Evolutionary conservation across 2,888 invertebrate species (phyloP).

Genomic region (Sthenelais limicola): DNA sequence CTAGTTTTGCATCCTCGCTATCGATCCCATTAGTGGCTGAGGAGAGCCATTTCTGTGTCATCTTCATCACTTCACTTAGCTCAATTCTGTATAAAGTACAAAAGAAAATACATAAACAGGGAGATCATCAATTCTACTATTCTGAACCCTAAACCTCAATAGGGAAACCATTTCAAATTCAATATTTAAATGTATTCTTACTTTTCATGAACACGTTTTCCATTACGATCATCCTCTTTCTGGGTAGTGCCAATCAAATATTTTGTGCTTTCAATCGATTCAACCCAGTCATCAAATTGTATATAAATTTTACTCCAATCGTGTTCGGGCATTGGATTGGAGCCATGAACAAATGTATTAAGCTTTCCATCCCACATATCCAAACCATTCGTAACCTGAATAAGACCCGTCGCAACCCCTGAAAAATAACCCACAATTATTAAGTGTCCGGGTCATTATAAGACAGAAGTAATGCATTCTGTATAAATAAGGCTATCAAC

Average conservation of each 20-base stretch:
- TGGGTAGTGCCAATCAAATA: slow-evolving; percentile 64
- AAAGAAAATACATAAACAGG: not conserved
- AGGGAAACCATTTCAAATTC: not conserved
- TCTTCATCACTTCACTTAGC: slow-evolving; percentile 61
- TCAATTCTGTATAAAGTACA: slow-evolving; percentile 65
- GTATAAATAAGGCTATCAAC: too few species aligned
- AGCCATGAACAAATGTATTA: slow-evolving; percentile 53
- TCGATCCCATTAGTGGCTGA: slow-evolving; percentile 69
- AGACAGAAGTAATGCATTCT: too few species aligned
- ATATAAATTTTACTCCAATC: slow-evolving; percentile 68
- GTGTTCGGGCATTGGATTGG: slow-evolving; percentile 60
- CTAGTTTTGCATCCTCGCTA: slow-evolving; percentile 70
- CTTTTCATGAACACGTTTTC: slow-evolving; percentile 43
- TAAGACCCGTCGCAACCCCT: slow-evolving; percentile 68
- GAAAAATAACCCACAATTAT: too few species aligned
- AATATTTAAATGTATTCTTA: not conserved
- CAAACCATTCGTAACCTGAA: slow-evolving; percentile 64
- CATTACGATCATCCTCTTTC: slow-evolving; percentile 61
- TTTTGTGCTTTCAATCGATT: slow-evolving; percentile 58
- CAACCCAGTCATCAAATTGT: slow-evolving; percentile 68
- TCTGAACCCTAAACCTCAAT: not conserved
- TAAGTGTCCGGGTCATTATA: too few species aligned
- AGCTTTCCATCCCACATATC: slow-evolving; percentile 68
- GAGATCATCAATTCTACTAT: not conserved
- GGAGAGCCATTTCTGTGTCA: slow-evolving; percentile 69